Conservation (phyloP, 2,113 vertebrate species). For the Alosa alosa region DNA sequence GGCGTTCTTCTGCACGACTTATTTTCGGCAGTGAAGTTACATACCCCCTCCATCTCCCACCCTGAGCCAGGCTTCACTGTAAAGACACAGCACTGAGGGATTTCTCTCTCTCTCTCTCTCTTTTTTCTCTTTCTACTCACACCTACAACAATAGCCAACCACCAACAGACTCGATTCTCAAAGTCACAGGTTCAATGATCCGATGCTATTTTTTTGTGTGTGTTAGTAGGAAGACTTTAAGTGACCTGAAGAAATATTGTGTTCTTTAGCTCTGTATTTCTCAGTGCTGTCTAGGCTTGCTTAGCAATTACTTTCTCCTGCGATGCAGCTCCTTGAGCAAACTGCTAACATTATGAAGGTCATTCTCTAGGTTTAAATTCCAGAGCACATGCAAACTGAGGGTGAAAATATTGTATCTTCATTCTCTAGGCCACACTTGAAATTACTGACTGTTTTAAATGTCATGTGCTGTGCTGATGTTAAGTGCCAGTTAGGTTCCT, state of each 20-base stretch:
- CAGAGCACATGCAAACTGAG: background rate
- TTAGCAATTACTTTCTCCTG: background rate
- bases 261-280: background rate
- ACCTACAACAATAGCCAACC: constrained; percentile 1
- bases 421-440: background rate
- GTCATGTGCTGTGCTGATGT: background rate
- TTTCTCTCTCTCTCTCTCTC: background rate
- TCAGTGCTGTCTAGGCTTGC: no score
- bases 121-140: constrained; percentile 19
- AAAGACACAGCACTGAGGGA: background rate
- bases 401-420: background rate
- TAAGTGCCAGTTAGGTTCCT: background rate
- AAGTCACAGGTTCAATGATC: background rate
- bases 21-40: constrained; percentile 26
- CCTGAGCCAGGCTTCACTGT: background rate
- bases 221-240: background rate
- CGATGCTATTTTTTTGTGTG: background rate
- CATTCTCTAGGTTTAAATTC: background rate
- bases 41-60: background rate
- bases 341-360: background rate
- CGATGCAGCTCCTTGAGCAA: background rate
- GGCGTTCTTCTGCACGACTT: constrained; percentile 40
- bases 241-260: background rate
- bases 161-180: background rate
- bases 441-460: background rate